Base-by-base conservation (phyloP, 1,140 invertebrate genomes). In the Maniola jurtina region DNA sequence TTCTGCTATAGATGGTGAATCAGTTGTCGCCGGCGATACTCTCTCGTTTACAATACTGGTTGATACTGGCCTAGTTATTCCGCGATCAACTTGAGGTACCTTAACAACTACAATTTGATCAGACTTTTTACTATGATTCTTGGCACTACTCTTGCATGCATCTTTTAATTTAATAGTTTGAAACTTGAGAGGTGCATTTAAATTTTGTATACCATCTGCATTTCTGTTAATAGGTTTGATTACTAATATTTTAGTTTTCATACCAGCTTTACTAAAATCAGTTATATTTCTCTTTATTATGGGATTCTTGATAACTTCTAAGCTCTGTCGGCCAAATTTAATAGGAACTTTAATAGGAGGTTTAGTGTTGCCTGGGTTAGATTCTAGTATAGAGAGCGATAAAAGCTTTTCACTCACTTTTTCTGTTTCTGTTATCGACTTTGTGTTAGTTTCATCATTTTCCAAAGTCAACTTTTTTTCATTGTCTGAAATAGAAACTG, bases 151-250 rank as follows among this genome's bases (percentile, higher is more conserved):
- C 65, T 80, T 84, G 54, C 71, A 80, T 10, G 81, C 71, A 71
- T 88, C 85, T 68, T 87, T 88, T 40, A 90, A 64, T 80, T 88
- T 90, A 48, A 90, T 90, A 10, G 86, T 88, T 82, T 87, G 85
- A 68, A 85, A 88, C 72, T 87, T 89, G 8, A 88, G 63, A 25
- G 88, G 80, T 5, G 79, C 63, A 54, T 77, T 83, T 42, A 82
- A 42, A 50, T 64, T 61, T 68, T 76, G 66, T 11, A 65, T 66
- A 14, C 83, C 78, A 66, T 87, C 88, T 66, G 80, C 79, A 54
- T 76, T 83, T 64, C 82, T 80, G 58, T 84, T 83, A 10, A 90
- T 83, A 10, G 84, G 88, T 72, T 90, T 90, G 36, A 90, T 89
- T 15, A 90, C 84, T 63, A 90, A 69, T 68, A 90, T 87, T 80